Base-by-base conservation (phyloP, 2,113 vertebrate species). In the Phoxinus phoxinus region DNA sequence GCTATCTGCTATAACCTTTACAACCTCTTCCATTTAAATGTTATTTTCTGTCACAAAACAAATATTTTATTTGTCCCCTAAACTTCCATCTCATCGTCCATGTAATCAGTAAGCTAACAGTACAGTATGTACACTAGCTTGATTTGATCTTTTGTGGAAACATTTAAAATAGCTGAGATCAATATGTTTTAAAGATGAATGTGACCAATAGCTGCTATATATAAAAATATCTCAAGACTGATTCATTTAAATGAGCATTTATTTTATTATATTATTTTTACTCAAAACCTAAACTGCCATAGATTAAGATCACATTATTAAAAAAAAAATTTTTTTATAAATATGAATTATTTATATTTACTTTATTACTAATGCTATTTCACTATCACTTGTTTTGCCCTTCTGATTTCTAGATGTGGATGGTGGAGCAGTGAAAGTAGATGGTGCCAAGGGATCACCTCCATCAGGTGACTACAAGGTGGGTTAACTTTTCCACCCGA, bases 381-480 rank as follows among this genome's bases (percentile, higher is more conserved):
- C 15, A 51, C 15, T 51, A 51, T 51, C 15, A 51, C 19, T 56
- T 51, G 3, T 51, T 51, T 51, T 56, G 17, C 53, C 6, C 19
- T 56, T 56, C 51, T 53, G 51, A 19, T 53, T 19, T 53, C 19
- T 56, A 96, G 95, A 92, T 89, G 93, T 93, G 35, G 95, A 96
- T 0, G 94, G 94, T 61, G 95, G 94, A 32, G 92, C 91, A 5
- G 94, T 96, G 27, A 93, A 88, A 85, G 95, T 97, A 85, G 88
- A 86, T 1, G 95, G 95, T 56, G 95, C 94, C 11, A 95, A 89
- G 91, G 96, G 95, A 81, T 92, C 84, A 0, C 87, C 93, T 63
- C 96, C 95, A 1, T 96, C 96, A 84, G 86, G 74, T 0, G 93
- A 94, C 90, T 96, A 96, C 89, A 97, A 98, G 94, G 93, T 95